Conservation (phyloP, 2,797 vertebrate genomes). For the Caiman crocodilus region DNA sequence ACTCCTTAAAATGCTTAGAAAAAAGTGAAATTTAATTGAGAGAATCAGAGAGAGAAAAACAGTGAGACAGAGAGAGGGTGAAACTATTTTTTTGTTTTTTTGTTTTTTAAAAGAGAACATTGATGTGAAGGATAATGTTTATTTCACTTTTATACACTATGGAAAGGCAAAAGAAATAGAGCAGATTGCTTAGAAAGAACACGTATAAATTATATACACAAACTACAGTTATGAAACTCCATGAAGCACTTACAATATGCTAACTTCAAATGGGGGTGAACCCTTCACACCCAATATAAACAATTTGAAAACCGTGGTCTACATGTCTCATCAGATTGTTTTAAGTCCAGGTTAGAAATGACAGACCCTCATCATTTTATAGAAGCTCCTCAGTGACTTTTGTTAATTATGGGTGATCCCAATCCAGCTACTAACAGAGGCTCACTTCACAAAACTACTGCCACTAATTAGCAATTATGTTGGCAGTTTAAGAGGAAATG, state of each 20-base stretch:
- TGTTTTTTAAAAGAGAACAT: neutral
- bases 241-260: conserved; percentile 28
- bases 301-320: neutral
- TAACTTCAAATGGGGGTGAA: conserved; percentile 3
- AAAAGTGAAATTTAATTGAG: conserved; percentile 32
- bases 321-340: neutral
- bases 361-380: conserved; percentile 11
- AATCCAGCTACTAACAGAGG: neutral
- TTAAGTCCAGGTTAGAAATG: neutral
- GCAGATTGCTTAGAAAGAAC: conserved; percentile 1
- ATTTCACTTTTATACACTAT: conserved; percentile 42
- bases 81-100: neutral
- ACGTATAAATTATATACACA: conserved; percentile 11
- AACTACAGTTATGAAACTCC: conserved; percentile 44
- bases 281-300: no score
- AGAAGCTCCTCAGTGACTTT: neutral
- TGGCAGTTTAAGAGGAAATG: neutral
- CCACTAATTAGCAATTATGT: neutral
- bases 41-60: neutral
- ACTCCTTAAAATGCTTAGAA: neutral
- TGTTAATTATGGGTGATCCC: neutral
- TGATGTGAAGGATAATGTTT: conserved; percentile 26
- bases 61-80: neutral
- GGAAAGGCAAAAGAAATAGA: conserved; percentile 44
- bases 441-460: neutral